These are phyloP conservation scores for Stegophylla sp. DNA, from an alignment of 2,888 invertebrate genomes.

Conservation along the genomic window DNA sequence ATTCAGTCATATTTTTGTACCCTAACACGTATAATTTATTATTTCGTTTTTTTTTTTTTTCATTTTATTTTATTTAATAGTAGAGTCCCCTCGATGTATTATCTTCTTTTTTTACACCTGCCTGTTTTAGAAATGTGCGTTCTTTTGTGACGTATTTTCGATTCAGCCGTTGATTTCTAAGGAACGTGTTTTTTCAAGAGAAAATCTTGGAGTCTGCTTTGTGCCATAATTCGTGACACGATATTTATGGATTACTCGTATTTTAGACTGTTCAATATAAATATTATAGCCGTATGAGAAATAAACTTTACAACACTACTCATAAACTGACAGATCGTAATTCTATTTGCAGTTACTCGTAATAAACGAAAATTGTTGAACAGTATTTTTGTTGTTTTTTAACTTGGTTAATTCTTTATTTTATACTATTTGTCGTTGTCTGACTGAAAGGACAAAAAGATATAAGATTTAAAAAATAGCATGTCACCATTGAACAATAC, in stretches of 20 bases:
- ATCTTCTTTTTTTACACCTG: constrained; percentile 51
- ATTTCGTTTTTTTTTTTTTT: constrained; percentile 14
- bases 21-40: constrained; percentile 55
- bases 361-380: constrained; percentile 14
- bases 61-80: constrained; percentile 32
- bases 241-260: constrained; percentile 37
- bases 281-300: constrained; percentile 5
- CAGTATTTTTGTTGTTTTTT: constrained; percentile 19
- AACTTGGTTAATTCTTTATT: constrained; percentile 2
- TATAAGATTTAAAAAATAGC: constrained; percentile 40
- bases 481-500: constrained; percentile 48
- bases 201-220: constrained; percentile 17
- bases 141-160: constrained; percentile 30
- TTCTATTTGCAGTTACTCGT: constrained; percentile 28
- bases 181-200: constrained; percentile 22
- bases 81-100: constrained; percentile 20
- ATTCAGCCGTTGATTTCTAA: constrained; percentile 29
- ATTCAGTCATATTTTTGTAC: constrained; percentile 17
- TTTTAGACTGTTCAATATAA: constrained; percentile 29
- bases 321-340: constrained; percentile 28
- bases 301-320: not conserved
- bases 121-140: not conserved
- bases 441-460: constrained; percentile 8
- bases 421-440: constrained; percentile 15
- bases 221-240: constrained; percentile 7